Conservation (phyloP, 1,140 invertebrate genomes). For the Dreissena polymorpha region DNA sequence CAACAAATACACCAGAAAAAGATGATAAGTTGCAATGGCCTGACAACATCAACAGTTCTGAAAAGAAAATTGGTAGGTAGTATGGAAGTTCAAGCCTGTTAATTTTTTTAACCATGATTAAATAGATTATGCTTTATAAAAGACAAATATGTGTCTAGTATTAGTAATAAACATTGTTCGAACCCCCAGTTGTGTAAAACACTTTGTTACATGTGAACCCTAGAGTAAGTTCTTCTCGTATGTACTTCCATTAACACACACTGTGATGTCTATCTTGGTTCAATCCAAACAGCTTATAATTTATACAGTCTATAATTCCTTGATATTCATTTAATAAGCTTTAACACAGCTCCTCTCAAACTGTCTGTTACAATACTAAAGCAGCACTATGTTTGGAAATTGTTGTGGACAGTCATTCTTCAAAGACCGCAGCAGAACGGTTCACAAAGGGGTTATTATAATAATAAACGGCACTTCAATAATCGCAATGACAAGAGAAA, state of each 20-base stretch:
- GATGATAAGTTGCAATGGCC: conserved; percentile 38
- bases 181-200: neutral
- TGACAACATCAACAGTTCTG: conserved; percentile 34
- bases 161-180: neutral
- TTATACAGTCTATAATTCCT: no score
- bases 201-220: neutral
- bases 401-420: neutral
- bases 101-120: neutral
- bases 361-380: no score
- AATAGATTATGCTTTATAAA: neutral
- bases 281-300: no score
- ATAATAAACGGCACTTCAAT: neutral
- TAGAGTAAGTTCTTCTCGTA: no score
- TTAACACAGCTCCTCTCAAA: no score
- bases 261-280: no score
- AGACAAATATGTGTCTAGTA: no score
- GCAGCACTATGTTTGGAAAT: no score
- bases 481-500: neutral
- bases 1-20: conserved; percentile 42
- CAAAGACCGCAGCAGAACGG: neutral
- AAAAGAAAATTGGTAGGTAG: conserved; percentile 35
- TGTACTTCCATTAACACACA: no score
- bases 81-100: neutral
- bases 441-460: neutral
- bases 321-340: no score